Evolutionary conservation across 2,888 invertebrate genomes (phyloP).

Genomic region (Tridacna crocea): DNA sequence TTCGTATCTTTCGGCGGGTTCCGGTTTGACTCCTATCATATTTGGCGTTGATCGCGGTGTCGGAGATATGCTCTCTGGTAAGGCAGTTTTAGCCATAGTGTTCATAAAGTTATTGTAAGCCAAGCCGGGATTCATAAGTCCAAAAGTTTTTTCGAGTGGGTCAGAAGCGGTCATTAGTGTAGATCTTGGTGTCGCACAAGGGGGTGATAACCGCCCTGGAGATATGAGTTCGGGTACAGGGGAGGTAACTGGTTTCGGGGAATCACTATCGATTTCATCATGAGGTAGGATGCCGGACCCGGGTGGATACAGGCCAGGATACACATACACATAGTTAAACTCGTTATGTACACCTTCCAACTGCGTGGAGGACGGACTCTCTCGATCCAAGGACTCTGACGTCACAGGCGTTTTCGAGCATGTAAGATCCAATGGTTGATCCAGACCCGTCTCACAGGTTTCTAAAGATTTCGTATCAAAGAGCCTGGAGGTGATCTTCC

Average conservation of each 20-base stretch:
- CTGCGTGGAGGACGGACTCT: slow-evolving; percentile 42
- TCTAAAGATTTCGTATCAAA: slow-evolving; percentile 51
- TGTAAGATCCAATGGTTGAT: slow-evolving; percentile 54
- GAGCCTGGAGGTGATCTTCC: slow-evolving; percentile 47
- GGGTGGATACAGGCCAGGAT: slow-evolving; percentile 53
- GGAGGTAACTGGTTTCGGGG: slow-evolving; percentile 33
- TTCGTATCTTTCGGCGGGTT: not conserved
- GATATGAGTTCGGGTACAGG: slow-evolving; percentile 51
- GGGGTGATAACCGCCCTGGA: slow-evolving; percentile 37
- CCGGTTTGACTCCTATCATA: not conserved
- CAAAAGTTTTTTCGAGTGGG: slow-evolving; percentile 24
- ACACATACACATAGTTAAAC: slow-evolving; percentile 57
- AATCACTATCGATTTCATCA: slow-evolving; percentile 41
- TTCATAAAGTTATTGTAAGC: slow-evolving; percentile 35
- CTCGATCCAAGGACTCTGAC: slow-evolving; percentile 25
- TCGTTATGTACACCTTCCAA: slow-evolving; percentile 45
- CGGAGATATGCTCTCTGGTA: slow-evolving; percentile 16
- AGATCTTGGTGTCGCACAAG: slow-evolving; percentile 24
- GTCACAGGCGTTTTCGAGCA: slow-evolving; percentile 35
- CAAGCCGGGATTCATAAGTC: slow-evolving; percentile 30
- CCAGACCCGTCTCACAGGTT: slow-evolving; percentile 13
- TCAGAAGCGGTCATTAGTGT: slow-evolving; percentile 24
- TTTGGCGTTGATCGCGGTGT: slow-evolving; percentile 1
- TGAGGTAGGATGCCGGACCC: slow-evolving; percentile 28
- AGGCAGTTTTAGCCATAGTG: slow-evolving; percentile 22